Percentiles rank a stretch among this genome's conserved stretches.
Evolutionary conservation across 2,888 invertebrate genomes (phyloP).

Genomic region (Dione vanillae): DNA sequence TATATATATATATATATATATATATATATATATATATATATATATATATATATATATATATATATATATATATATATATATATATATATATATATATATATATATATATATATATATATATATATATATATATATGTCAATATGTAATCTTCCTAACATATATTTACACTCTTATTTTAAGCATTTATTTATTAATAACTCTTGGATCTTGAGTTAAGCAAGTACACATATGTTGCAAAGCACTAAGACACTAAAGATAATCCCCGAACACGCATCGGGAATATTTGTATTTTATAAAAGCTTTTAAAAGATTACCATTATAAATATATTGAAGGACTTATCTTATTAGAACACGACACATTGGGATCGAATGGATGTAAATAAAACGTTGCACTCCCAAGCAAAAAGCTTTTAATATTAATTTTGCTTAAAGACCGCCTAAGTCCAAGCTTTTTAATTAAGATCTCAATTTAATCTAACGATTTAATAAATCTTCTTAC

Average conservation of each 20-base stretch:
- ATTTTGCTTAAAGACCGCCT: not conserved
- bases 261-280: not conserved
- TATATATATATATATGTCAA: too few species aligned
- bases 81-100: too few species aligned
- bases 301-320: slow-evolving; percentile 18
- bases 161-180: too few species aligned
- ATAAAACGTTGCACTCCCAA: slow-evolving; percentile 3
- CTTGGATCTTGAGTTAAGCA: not conserved
- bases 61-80: too few species aligned
- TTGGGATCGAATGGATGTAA: not conserved
- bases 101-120: too few species aligned
- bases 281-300: slow-evolving; percentile 13
- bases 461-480: slow-evolving; percentile 4
- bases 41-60: too few species aligned
- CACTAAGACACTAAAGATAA: not conserved
- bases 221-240: not conserved
- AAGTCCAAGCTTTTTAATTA: slow-evolving; percentile 5
- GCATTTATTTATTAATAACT: too few species aligned
- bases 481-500: not conserved
- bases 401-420: not conserved
- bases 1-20: too few species aligned
- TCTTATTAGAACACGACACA: not conserved
- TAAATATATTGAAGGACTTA: not conserved
- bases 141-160: too few species aligned
- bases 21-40: too few species aligned